Evolutionary conservation across 2,888 invertebrate species (phyloP).

Genomic region (Morpho deidamia): DNA sequence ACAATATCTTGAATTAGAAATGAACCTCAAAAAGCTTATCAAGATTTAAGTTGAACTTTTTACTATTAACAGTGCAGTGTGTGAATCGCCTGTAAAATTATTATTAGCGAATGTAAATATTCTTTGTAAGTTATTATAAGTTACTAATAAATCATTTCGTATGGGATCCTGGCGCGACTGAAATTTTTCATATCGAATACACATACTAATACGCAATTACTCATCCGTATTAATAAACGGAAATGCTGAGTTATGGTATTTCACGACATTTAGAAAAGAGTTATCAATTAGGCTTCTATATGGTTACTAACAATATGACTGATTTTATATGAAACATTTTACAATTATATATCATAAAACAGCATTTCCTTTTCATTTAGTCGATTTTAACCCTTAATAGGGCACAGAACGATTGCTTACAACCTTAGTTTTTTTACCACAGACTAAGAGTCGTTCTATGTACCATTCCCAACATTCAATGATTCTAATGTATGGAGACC

Average conservation of each 20-base stretch:
- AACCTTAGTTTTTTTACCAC: no score
- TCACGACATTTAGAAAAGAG: slow-evolving; percentile 16
- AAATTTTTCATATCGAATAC: slow-evolving; percentile 32
- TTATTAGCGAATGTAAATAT: slow-evolving; percentile 61
- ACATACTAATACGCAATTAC: slow-evolving; percentile 12
- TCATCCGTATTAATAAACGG: slow-evolving; percentile 18
- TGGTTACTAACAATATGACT: slow-evolving; percentile 18
- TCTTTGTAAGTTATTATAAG: slow-evolving; percentile 64
- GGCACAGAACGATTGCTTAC: no score
- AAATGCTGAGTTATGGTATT: slow-evolving; percentile 33
- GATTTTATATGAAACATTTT: slow-evolving; percentile 23
- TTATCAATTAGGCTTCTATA: slow-evolving; percentile 22
- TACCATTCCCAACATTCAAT: no score
- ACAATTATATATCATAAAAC: slow-evolving; percentile 24
- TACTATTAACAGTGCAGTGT: slow-evolving; percentile 7
- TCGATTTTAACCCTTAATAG: no score
- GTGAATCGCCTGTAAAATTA: slow-evolving; percentile 33
- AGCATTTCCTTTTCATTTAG: slow-evolving; percentile 27
- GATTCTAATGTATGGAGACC: no score
- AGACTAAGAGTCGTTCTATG: no score
- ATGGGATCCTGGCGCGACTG: slow-evolving; percentile 58
- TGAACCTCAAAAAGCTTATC: no score
- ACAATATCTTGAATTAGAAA: no score
- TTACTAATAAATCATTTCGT: slow-evolving; percentile 50
- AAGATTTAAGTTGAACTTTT: no score